These are phyloP conservation scores for Microplitis deprimator DNA, from an alignment of 2,888 invertebrate genomes.

Conservation along the genomic window DNA sequence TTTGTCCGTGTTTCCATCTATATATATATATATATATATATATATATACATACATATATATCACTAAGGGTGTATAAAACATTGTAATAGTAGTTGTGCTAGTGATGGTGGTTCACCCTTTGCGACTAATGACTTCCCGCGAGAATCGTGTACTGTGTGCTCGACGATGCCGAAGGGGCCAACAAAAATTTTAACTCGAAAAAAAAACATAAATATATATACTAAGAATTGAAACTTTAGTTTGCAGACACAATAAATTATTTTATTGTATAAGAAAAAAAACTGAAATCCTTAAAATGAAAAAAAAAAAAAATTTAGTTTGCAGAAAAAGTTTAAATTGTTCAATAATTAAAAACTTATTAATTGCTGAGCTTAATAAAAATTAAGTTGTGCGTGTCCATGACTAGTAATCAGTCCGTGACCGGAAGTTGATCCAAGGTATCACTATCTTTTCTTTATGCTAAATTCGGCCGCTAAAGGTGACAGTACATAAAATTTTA, in stretches of 20 bases:
- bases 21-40: not conserved
- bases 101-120: not conserved
- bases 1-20: not conserved
- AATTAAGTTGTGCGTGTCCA: not conserved
- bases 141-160: not conserved
- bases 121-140: conserved; percentile 8
- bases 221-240: no score
- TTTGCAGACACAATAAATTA: not conserved
- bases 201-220: not conserved
- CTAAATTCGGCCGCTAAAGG: not conserved
- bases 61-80: not conserved
- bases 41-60: not conserved
- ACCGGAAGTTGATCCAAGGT: conserved; percentile 6
- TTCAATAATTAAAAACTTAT: not conserved
- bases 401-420: conserved; percentile 14
- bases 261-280: no score
- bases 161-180: conserved; percentile 6
- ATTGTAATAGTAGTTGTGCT: not conserved
- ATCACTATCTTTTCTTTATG: conserved; percentile 14
- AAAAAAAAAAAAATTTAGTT: not conserved
- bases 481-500: not conserved
- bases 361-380: not conserved
- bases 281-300: no score
- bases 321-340: not conserved
- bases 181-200: not conserved